A percentile compares a stretch with the other conserved stretches of the same genome.
These are phyloP conservation scores for Dyspetes luteomarginatus DNA, from an alignment of 2,888 invertebrate species.

Conservation along the genomic window DNA sequence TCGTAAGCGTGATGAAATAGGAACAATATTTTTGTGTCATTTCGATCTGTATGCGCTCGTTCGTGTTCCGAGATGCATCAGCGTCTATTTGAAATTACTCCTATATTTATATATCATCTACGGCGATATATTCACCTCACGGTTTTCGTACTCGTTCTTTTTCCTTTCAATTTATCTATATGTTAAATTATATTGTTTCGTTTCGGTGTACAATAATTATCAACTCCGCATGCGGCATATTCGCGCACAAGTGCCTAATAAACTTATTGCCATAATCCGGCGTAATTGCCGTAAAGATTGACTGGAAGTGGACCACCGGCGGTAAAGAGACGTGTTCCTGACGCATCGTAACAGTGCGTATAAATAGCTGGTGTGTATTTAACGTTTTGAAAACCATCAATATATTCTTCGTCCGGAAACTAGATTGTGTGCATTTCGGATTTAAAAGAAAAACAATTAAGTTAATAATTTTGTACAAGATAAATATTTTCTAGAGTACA, in stretches of 20 bases:
- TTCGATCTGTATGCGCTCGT: constrained; percentile 30
- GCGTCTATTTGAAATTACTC: constrained; percentile 10
- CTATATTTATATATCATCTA: constrained; percentile 10
- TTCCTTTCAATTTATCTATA: constrained; percentile 46
- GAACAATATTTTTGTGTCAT: constrained; percentile 48
- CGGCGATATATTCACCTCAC: constrained; percentile 29
- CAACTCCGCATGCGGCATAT: constrained; percentile 19
- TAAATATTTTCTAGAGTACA: not conserved
- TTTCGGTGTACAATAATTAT: constrained; percentile 50
- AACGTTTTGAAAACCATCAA: constrained; percentile 92
- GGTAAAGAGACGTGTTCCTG: constrained; percentile 95
- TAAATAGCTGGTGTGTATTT: constrained; percentile 97
- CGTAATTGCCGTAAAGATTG: constrained; percentile 96
- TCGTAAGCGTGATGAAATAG: constrained; percentile 41
- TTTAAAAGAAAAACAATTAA: constrained; percentile 37
- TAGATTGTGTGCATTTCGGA: constrained; percentile 77
- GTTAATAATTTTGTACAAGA: not conserved
- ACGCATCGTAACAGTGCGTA: constrained; percentile 97
- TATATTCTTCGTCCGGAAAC: constrained; percentile 93
- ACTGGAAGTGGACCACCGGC: constrained; percentile 98
- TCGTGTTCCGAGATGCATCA: constrained; percentile 8
- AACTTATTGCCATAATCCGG: constrained; percentile 94
- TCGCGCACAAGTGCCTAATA: not conserved
- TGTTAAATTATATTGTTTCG: constrained; percentile 41
- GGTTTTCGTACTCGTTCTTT: constrained; percentile 3